A percentile compares a stretch with the other conserved stretches of the same genome.
Conservation (phyloP, 2,888 invertebrate species). For the Automeris io region DNA sequence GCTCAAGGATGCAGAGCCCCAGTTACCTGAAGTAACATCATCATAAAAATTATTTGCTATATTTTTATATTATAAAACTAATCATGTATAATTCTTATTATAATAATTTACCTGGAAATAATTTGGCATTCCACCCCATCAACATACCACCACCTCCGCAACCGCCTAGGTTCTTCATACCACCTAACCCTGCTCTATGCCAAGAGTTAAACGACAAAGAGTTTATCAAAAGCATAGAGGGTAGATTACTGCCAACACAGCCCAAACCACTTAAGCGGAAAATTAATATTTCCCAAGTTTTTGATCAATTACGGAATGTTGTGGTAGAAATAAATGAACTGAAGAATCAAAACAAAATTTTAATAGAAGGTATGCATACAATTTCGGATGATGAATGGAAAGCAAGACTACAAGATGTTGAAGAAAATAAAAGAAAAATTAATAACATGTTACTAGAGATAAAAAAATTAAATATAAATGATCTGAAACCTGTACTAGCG, state of each 20-base stretch:
- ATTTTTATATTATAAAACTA: conserved; percentile 35
- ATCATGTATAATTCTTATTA: conserved; percentile 63
- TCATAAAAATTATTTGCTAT: conserved; percentile 34
- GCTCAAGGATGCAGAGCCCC: conserved; percentile 81
- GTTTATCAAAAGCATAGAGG: conserved; percentile 39
- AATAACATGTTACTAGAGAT: conserved; percentile 49
- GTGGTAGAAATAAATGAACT: conserved; percentile 31
- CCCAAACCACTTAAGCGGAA: conserved; percentile 9
- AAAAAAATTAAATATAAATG: conserved; percentile 51
- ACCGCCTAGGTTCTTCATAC: conserved; percentile 29
- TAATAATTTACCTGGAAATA: conserved; percentile 42
- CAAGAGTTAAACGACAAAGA: conserved; percentile 32
- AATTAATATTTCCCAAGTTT: conserved; percentile 33
- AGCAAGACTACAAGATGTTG: conserved; percentile 62
- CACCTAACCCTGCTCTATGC: conserved; percentile 21
- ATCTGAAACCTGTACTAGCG: conserved; percentile 54
- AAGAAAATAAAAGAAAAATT: conserved; percentile 64
- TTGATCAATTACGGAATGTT: conserved; percentile 31
- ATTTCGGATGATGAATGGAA: conserved; percentile 77
- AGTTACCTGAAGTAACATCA: conserved; percentile 60
- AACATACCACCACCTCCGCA: conserved; percentile 34
- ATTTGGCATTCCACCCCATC: conserved; percentile 57
- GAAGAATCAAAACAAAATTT: conserved; percentile 43
- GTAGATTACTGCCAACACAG: conserved; percentile 11
- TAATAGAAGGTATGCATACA: conserved; percentile 56